Evolutionary conservation across 2,113 vertebrate species (phyloP), one percentile per base, ranked within the genome.

Genomic region (Perca fluviatilis): DNA sequence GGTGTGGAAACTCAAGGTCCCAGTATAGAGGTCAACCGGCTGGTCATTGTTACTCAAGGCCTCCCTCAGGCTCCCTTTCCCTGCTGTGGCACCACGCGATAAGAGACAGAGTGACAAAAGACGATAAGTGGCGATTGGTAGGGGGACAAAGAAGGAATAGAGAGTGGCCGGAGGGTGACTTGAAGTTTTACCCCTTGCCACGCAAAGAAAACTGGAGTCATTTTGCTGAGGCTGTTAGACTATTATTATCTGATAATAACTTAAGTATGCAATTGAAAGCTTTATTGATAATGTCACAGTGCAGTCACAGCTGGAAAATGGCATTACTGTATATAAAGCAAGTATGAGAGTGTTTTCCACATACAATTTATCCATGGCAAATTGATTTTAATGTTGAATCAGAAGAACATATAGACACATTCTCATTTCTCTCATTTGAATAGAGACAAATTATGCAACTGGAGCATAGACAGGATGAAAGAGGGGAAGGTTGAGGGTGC

Each of bases 51-150:
- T 98, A 92, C 94, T 90, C 92, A 91, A 93, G 95, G 96, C 97
- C 93, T 88, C 91, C 91, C 91, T 91, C 88, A 75, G 75, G 89
- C 91, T 91, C 91, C 88, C 87, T 91, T 87, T 95, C 99, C 98
- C 98, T 97, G 97, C 96, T 95, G 93, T 96, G 95, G 95, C 95
- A 93, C 95, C 95, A 90, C 79, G 85, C 96, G 97, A 98, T 98
- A 97, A 98, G 96, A 93, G 89, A 91, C 95, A 88, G 88, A 87
- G 93, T 96, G 96, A 98, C 97, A 98, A 97, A 97, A 95, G 95
- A 96, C 51, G 79, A 95, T 97, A 98, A 97, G 96, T 96, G 96
- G 97, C 75, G 88, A 87, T 88, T 80, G 70, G 86, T 77, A 80
- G 21, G 57, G 53, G 68, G 57, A 66, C 46, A 77, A 71, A 75